A percentile compares a stretch with the other conserved stretches of the same genome.
These are phyloP conservation scores for Sylvia atricapilla DNA, from an alignment of 2,113 vertebrate species.

Conservation along the genomic window DNA sequence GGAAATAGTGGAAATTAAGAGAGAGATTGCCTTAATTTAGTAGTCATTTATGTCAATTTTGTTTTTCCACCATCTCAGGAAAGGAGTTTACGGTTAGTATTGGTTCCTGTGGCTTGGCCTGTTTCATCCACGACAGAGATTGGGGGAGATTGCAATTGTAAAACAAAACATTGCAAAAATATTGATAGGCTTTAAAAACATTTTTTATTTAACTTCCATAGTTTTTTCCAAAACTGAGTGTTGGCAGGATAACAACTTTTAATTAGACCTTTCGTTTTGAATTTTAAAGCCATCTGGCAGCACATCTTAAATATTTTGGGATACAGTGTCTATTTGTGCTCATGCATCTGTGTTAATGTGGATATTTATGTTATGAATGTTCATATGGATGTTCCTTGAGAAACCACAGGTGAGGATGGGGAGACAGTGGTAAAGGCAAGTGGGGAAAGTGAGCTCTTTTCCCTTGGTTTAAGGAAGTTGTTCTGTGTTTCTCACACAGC, in stretches of 20 bases:
- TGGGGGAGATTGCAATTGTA: not conserved
- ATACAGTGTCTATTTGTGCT: not conserved
- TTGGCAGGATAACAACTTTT: conserved; percentile 17
- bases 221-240: not conserved
- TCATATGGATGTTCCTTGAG: not conserved
- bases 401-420: not conserved
- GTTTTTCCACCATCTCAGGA: accelerated
- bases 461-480: not conserved
- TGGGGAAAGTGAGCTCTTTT: accelerated
- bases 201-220: not conserved
- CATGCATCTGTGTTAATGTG: not conserved
- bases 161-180: not conserved
- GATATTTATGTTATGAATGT: not conserved
- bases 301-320: not conserved
- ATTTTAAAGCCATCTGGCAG: conserved; percentile 44
- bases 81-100: not conserved
- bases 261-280: not conserved
- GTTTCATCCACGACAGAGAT: not conserved
- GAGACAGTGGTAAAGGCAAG: not conserved
- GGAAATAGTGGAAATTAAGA: not conserved
- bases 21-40: not conserved
- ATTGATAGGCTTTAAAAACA: not conserved
- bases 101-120: not conserved
- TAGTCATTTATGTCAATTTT: not conserved
- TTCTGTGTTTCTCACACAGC: not conserved